Evolutionary conservation across 1,140 invertebrate species (phyloP).

Genomic region (Drosophila sechellia): DNA sequence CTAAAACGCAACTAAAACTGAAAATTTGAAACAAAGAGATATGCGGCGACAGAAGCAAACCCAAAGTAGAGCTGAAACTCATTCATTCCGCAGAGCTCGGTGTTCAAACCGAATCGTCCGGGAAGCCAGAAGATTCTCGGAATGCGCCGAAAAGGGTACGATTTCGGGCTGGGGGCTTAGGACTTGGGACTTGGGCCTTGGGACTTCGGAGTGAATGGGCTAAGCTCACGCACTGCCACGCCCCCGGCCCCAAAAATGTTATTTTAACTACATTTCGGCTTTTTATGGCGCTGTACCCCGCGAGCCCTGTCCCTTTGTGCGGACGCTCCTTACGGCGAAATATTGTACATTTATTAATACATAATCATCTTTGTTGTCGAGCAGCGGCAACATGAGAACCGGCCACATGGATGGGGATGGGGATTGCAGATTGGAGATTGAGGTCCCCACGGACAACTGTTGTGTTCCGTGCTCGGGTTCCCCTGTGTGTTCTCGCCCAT

Average conservation of each 20-base stretch:
- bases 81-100: conserved; percentile 41
- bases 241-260: conserved; percentile 53
- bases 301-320: conserved; percentile 16
- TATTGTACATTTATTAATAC: conserved; percentile 78
- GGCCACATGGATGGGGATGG: conserved; percentile 41
- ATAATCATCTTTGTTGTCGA: conserved; percentile 66
- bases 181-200: conserved; percentile 3
- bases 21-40: conserved; percentile 63
- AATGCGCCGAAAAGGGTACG: conserved; percentile 20
- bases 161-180: conserved; percentile 16
- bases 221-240: conserved; percentile 38
- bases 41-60: conserved; percentile 49
- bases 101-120: conserved; percentile 46
- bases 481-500: conserved; percentile 38
- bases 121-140: conserved; percentile 53
- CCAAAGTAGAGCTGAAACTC: conserved; percentile 24
- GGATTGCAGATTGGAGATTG: conserved; percentile 9
- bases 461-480: not conserved
- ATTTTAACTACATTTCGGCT: conserved; percentile 73
- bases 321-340: conserved; percentile 45
- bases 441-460: conserved; percentile 43
- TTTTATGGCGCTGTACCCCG: conserved; percentile 47
- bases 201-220: conserved; percentile 30
- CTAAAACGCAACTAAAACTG: conserved; percentile 50
- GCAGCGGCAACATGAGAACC: conserved; percentile 61